Base-by-base conservation (phyloP, 35 echinoderm and acorn worm species). In the Lytechinus variegatus region DNA sequence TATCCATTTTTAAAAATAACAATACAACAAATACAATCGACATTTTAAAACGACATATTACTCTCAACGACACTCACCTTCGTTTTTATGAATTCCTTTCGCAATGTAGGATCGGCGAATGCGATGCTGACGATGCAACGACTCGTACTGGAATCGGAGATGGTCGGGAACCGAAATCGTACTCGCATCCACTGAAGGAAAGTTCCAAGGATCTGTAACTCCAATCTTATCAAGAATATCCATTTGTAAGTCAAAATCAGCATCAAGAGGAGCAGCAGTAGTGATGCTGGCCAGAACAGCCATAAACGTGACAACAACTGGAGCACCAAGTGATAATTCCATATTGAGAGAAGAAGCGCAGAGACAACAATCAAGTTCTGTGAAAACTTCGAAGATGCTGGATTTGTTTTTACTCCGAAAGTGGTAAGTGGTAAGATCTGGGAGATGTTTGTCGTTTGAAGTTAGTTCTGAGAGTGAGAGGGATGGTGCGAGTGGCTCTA, bases 71-170 rank as follows among this genome's bases (percentile, higher is more conserved):
- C 66, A 79, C 55, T 97, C 95, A 99, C 98, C 98, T 94, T 94
- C 94, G 92, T 97, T 99, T 86, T 99, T 95, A n/a, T 95, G 96
- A 56, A 99, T 95, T 86, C 97, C 95, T 91, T 97, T 97, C 5
- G 96, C 94, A 27, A 99, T 96, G 53, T 91, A 91, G 66, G 61
- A 90, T 9, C 97, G 92, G 58, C 87, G 92, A 54, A 95, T 86
- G 9, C 97, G 90, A 61, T 99, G 98, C 27, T 96, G 72, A 54
- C 86, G 95, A 8, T 96, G 96, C 91, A 99, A 86, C 27, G 97
- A 96, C 54, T 93, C 91, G 92, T 99, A 99, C 61, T 96, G 61
- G 53, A 71, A 29, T 9, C 92, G 86, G 53, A 99, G 94, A 94
- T 99, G 86, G 24, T 94, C 98, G 9, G 98, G 98, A 86, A 99